phyloP scores from a whole-genome alignment of 2,113 vertebrate species.

The mouse (Mus musculus) region GRCm39 chr1:56390501-56391000 shows the following conservation, averaged over 20 bases:
- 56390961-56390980: constrained; percentile 54
- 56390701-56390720: not conserved
- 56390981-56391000: constrained; percentile 30
- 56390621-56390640: not conserved
- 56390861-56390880: constrained; percentile 60
- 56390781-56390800: not conserved
- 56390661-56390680: not conserved
- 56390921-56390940: constrained; percentile 59
- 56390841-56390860: not conserved
- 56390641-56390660: constrained; percentile 17
- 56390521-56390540: not conserved
- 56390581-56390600: constrained; percentile 8
- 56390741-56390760: not conserved
- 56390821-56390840: not conserved
- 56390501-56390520: not conserved
- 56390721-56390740: not conserved
- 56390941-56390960: constrained; percentile 65
- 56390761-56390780: not conserved
- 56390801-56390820: not conserved
- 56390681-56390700: not conserved
- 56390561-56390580: not conserved
- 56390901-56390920: constrained; percentile 45
- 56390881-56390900: constrained; percentile 47
- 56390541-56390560: not conserved
- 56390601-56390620: not conserved